A percentile compares a stretch with the other conserved stretches of the same genome.
These are phyloP conservation scores for Cheilinus undulatus DNA, from an alignment of 2,113 vertebrate genomes.

Conservation along the genomic window DNA sequence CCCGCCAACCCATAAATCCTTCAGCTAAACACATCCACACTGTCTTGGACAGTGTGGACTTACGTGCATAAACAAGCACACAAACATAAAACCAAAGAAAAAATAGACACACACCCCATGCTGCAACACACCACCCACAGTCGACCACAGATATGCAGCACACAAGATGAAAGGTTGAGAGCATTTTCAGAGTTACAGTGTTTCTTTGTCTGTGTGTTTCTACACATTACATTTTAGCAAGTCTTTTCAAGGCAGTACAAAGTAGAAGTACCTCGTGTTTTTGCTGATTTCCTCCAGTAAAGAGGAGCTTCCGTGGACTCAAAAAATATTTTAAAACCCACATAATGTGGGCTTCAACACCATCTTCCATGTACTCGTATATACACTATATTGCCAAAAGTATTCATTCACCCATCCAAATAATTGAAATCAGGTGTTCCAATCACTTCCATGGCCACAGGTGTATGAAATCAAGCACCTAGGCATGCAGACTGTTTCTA, in stretches of 20 bases:
- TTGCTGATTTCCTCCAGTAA: neutral
- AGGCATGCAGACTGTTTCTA: no score
- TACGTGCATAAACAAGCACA: conserved; percentile 16
- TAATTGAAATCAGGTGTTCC: no score
- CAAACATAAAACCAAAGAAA: conserved; percentile 21
- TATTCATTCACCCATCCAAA: no score
- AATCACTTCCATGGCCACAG: no score
- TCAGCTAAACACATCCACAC: conserved; percentile 6
- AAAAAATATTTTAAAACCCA: no score
- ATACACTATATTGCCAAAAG: no score
- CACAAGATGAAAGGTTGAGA: conserved; percentile 37
- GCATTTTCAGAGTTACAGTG: conserved; percentile 37
- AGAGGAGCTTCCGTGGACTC: no score
- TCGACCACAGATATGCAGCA: conserved; percentile 66
- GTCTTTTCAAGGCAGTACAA: conserved; percentile 34
- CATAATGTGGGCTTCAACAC: no score
- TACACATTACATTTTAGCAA: conserved; percentile 26
- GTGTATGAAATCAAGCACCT: no score
- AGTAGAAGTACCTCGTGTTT: conserved; percentile 4
- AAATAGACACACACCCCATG: conserved; percentile 14
- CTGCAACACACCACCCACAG: conserved; percentile 39
- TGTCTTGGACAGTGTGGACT: conserved; percentile 28
- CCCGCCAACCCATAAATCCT: conserved; percentile 61
- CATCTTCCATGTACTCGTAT: no score
- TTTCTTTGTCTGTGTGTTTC: conserved; percentile 47